Conservation (phyloP, 2,113 vertebrate genomes). For the Lophotis ruficrista region DNA sequence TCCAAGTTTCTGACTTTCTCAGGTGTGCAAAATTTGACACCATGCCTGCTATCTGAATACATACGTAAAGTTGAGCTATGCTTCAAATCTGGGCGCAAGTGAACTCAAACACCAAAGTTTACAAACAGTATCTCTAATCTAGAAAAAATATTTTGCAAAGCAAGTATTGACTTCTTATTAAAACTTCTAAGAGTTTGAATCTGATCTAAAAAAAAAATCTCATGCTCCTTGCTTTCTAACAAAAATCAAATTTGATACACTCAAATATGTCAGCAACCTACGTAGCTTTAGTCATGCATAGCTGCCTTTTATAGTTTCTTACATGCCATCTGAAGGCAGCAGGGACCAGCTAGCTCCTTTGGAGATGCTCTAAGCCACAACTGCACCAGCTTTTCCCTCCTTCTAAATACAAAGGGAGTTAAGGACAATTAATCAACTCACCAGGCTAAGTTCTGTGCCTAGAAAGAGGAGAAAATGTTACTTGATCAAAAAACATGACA, state of each 20-base stretch:
- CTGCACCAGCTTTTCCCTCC: not conserved
- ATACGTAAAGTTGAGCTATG: not conserved
- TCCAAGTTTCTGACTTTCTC: not conserved
- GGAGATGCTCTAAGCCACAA: not conserved
- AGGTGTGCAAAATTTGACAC: not conserved
- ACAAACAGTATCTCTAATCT: not conserved
- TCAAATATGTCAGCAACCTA: not conserved
- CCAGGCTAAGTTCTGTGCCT: not conserved
- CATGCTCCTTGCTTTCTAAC: not conserved
- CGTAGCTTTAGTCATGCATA: not conserved
- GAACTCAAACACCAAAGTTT: not conserved
- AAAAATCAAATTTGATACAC: not conserved
- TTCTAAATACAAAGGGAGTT: not conserved
- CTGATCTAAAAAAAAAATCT: not conserved
- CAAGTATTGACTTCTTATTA: rapidly evolving
- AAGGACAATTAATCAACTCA: not conserved
- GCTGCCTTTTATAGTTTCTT: not conserved
- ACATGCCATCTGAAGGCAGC: not conserved
- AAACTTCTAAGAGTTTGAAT: not conserved
- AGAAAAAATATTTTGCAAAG: not conserved
- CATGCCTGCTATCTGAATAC: not conserved
- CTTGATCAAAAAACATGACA: not conserved
- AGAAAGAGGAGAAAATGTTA: not conserved
- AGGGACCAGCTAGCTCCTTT: not conserved
- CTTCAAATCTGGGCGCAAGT: not conserved